Evolutionary conservation across 2,888 invertebrate species (phyloP).

Genomic region (Meghimatium bilineatum): DNA sequence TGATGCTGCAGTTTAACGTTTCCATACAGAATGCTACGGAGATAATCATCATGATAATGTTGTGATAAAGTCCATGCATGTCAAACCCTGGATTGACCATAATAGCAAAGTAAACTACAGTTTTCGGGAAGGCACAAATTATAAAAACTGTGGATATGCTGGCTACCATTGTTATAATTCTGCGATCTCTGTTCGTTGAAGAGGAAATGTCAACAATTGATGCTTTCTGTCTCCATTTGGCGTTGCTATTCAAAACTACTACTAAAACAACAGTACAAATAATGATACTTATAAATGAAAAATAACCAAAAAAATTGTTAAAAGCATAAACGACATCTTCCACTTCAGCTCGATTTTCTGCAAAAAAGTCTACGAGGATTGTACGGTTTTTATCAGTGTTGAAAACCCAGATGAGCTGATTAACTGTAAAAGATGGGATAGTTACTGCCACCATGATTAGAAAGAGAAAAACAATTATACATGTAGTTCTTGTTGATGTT

Average conservation of each 20-base stretch:
- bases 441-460: slow-evolving; percentile 24
- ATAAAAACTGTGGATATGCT: slow-evolving; percentile 17
- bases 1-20: slow-evolving; percentile 14
- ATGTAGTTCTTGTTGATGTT: neutral
- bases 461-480: slow-evolving; percentile 5
- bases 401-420: neutral
- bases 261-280: neutral
- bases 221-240: slow-evolving; percentile 5
- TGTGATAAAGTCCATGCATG: slow-evolving; percentile 12
- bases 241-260: neutral
- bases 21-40: slow-evolving; percentile 6
- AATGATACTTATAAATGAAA: slow-evolving; percentile 21
- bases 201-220: neutral
- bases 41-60: slow-evolving; percentile 21
- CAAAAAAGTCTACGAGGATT: neutral
- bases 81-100: slow-evolving; percentile 3
- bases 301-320: slow-evolving; percentile 14
- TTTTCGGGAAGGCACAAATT: slow-evolving; percentile 9
- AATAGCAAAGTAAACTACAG: slow-evolving; percentile 15
- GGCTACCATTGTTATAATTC: slow-evolving; percentile 23
- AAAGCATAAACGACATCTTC: neutral
- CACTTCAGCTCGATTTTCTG: slow-evolving; percentile 11
- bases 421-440: neutral
- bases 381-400: neutral
- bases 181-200: neutral